phyloP scores from a whole-genome alignment of 2,113 vertebrate species.

The Chrysochloris asiatica region DNA sequence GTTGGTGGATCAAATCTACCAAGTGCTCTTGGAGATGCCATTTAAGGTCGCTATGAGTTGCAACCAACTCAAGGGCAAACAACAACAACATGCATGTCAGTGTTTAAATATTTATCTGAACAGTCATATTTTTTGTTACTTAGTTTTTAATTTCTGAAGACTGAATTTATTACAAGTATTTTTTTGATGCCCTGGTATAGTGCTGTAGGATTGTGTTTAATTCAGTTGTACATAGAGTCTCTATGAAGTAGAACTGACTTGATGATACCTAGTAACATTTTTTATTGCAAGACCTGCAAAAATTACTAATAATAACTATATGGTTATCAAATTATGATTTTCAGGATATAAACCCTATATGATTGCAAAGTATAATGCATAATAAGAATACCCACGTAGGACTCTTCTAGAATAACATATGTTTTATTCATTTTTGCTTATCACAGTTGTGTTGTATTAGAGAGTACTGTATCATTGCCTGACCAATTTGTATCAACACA shows the following conservation, averaged over 20 bases:
- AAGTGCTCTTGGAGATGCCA: no score
- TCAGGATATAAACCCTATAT: constrained; percentile 19
- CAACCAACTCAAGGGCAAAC: no score
- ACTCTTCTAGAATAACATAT: not conserved
- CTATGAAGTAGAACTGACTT: not conserved
- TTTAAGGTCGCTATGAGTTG: no score
- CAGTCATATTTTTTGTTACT: constrained; percentile 49
- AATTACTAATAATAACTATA: constrained; percentile 28
- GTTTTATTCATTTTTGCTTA: not conserved
- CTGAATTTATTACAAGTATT: constrained; percentile 2
- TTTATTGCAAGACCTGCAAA: constrained; percentile 19
- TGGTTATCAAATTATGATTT: constrained; percentile 38
- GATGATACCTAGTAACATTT: not conserved
- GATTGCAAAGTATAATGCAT: not conserved
- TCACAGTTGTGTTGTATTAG: not conserved
- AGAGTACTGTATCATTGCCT: not conserved
- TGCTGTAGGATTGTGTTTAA: no score
- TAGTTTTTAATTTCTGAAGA: constrained; percentile 44
- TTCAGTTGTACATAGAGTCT: not conserved
- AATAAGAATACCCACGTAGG: not conserved
- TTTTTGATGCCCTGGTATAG: no score
- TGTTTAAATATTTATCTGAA: constrained; percentile 12
- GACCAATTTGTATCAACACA: not conserved
- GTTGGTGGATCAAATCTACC: no score
- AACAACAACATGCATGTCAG: no score